Evolutionary conservation across 2,113 vertebrate genomes (phyloP).

Genomic region (Cyanoderma ruficeps): DNA sequence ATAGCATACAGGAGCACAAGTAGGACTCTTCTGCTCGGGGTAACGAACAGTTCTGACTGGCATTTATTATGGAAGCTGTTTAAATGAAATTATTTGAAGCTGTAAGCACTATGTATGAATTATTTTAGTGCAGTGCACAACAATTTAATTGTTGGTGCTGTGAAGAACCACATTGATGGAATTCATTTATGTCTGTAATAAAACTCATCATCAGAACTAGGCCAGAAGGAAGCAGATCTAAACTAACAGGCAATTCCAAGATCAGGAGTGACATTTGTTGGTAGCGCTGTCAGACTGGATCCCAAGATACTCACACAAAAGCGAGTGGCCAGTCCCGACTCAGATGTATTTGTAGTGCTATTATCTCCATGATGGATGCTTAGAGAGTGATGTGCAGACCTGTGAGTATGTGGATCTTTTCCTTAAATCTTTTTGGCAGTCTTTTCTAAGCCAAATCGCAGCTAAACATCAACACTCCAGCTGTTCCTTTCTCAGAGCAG

Average conservation of each 20-base stretch:
- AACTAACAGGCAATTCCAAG: background rate
- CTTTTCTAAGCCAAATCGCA: background rate
- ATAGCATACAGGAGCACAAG: background rate
- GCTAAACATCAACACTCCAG: background rate
- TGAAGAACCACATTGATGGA: background rate
- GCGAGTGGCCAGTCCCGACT: background rate
- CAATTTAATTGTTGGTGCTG: background rate
- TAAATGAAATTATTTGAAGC: constrained; percentile 5
- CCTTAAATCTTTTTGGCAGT: background rate
- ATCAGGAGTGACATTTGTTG: constrained; percentile 50
- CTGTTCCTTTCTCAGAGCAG: background rate
- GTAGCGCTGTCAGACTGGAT: constrained; percentile 28
- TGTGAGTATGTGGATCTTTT: background rate
- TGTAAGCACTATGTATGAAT: background rate
- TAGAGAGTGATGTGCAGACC: background rate
- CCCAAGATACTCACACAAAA: background rate
- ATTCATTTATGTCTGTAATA: background rate
- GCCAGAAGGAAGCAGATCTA: constrained; percentile 36
- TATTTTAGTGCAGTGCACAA: background rate
- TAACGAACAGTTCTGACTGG: background rate
- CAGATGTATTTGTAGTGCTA: background rate
- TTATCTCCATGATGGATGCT: background rate
- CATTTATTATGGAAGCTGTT: background rate
- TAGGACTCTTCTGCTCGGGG: background rate
- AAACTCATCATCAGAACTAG: constrained; percentile 15